Base-by-base conservation (phyloP, 2,888 invertebrate species). In the Eugnorisma glareosa region DNA sequence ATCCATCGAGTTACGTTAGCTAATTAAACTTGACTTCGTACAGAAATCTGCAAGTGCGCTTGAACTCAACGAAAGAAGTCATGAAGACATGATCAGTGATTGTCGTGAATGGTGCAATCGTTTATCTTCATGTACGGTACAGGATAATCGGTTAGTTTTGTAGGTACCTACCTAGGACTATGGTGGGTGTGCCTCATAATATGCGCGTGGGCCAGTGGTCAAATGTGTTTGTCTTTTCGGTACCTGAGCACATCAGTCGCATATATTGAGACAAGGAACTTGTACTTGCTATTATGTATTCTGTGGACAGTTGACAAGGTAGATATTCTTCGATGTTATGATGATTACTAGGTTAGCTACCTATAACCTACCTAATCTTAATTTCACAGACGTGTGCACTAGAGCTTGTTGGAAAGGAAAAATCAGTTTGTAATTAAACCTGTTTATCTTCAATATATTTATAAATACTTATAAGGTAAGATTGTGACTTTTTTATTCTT, bases 341-440 rank as follows among this genome's bases (percentile, higher is more conserved):
- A 48, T 71, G 28, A 15, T 28, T 24, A 40, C 1, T 28, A 15
- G 45, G 35, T 45, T 18, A 71, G 11, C 4, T 31, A 69, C 11
- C n/a, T n/a, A n/a, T n/a, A n/a, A n/a, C n/a, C 2, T 40, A 40
- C 1, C 15, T 28, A 35, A 70, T 70, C 31, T 43, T n/a, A 72
- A 69, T n/a, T 67, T 69, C 28, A 24, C 7, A 43, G 45, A 67
- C 3, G 43, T 54, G 18, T 59, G 57, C 57, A 59, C 35, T 59
- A 45, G 21, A 15, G 43, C 74, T 35, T 73, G 18, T 45, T 48
- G 45, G 59, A 18, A 31, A 75, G 75, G 77, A 61, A 76, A 74
- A 75, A 61, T 76, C 37, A n/a, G 11, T n/a, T 31, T 31, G 31
- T n/a, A n/a, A n/a, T n/a, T n/a, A 75, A 76, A 76, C 76, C 45